Evolutionary conservation across 2,113 vertebrate species (phyloP).

Genomic region (Calidris pygmaea): DNA sequence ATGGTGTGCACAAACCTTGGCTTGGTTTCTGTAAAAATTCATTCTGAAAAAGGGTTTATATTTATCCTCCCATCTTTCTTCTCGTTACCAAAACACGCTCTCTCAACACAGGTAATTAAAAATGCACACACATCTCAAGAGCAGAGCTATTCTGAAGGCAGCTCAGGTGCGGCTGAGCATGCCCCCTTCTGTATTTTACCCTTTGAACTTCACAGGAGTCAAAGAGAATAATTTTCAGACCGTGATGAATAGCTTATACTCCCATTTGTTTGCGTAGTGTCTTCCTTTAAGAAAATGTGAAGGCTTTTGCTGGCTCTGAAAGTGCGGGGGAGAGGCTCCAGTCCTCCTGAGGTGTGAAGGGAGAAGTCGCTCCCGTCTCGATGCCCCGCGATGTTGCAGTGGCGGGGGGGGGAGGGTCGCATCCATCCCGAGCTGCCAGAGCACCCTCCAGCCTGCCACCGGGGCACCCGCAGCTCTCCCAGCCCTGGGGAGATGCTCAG

Average conservation of each 20-base stretch:
- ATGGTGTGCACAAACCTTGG: neutral
- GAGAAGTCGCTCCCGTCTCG: fast-evolving
- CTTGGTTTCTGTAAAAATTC: neutral
- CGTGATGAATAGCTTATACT: neutral
- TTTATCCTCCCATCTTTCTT: neutral
- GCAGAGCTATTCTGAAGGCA: neutral
- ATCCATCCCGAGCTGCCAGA: neutral
- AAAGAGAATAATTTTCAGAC: neutral
- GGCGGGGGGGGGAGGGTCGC: neutral
- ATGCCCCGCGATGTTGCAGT: fast-evolving
- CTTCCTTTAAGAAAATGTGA: neutral
- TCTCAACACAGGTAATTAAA: neutral
- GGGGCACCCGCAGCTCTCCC: neutral
- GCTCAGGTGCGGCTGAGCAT: neutral
- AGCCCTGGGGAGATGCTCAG: neutral
- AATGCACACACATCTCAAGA: neutral
- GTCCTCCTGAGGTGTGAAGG: neutral
- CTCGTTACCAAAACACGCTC: neutral
- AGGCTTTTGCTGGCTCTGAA: neutral
- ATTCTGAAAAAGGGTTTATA: neutral
- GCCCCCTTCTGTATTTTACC: neutral
- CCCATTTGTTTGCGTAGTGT: neutral
- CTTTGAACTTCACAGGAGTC: neutral
- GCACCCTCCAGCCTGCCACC: neutral
- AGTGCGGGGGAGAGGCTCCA: neutral